Base-by-base conservation (phyloP, 2,113 vertebrate genomes). In the Genyomyrus donnyi region DNA sequence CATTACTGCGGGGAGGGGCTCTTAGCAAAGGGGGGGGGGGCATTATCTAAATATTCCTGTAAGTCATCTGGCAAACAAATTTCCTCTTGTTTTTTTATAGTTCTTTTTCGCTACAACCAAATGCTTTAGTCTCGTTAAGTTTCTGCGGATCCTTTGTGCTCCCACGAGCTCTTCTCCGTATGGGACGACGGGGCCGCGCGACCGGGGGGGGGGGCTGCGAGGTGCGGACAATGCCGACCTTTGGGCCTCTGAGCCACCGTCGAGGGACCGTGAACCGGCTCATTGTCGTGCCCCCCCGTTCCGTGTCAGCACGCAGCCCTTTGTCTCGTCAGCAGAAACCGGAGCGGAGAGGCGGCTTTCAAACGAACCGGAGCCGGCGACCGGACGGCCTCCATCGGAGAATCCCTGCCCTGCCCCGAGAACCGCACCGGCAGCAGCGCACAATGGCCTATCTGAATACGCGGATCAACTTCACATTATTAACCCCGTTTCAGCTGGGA, bases 241-340 rank as follows among this genome's bases (percentile, higher is more conserved):
- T 87, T 66, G 45, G 89, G 85, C 42, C n/a, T 19, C n/a, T 11
- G 21, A 46, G 56, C 45, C 53, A 90, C 85, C 86, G 85, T 87
- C 46, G 11, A 5, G 27, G 21, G 53, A 80, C 58, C 83, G 39
- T 90, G 45, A 90, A 90, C 46, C 35, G 27, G n/a, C 3, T 58
- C 46, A 74, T 90, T 90, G 89, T 87, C 70, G 58, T 9, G 24
- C 24, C n/a, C 24, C 21, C 42, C 56, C 1, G 62, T 87, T 48
- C 85, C 56, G 53, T 49, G 83, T 87, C 83, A 90, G 89, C 84
- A 90, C 53, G 62, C 53, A 56, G 89, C 84, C 83, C 48, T 87
- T 74, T 50, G 56, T 90, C 86, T 52, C 56, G 48, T 35, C 84
- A 87, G 84, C 84, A 87, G 84, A 70, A 87, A 87, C 13, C 9